phyloP scores from a whole-genome alignment of 92 coral and sea anemone species.

The Siderastrea radians region DNA sequence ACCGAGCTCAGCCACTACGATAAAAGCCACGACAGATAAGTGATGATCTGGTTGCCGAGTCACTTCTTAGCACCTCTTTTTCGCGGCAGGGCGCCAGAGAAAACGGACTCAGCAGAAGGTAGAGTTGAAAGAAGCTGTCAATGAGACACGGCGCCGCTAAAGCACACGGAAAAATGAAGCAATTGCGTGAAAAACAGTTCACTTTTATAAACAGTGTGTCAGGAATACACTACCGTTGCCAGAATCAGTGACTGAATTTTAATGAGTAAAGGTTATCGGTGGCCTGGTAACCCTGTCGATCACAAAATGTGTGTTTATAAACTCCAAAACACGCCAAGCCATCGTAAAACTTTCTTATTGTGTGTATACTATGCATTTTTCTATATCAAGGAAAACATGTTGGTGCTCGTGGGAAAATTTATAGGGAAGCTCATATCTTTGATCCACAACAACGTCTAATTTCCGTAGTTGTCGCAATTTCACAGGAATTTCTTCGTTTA shows the following conservation, averaged over 20 bases:
- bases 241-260: not conserved
- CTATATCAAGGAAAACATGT: constrained; percentile 4
- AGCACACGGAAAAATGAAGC: not conserved
- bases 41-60: constrained; percentile 37
- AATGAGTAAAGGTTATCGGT: constrained; percentile 15
- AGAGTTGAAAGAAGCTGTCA: constrained; percentile 47
- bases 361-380: not conserved
- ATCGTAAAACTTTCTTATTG: not conserved
- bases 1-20: constrained; percentile 9
- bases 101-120: not conserved
- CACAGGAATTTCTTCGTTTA: constrained; percentile 7
- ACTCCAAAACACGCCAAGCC: constrained; percentile 6
- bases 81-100: constrained; percentile 18
- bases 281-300: constrained; percentile 18
- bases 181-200: not conserved
- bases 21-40: constrained; percentile 37
- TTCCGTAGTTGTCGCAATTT: not conserved
- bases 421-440: not conserved
- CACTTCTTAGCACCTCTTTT: constrained; percentile 47
- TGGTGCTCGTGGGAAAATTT: constrained; percentile 14
- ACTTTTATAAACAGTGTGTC: constrained; percentile 22
- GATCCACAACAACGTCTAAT: not conserved
- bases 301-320: not conserved
- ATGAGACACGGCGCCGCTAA: not conserved
- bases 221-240: not conserved